These are phyloP conservation scores for Melanotaenia maccullochi DNA, from an alignment of 2,797 vertebrate species.

Conservation along the genomic window DNA sequence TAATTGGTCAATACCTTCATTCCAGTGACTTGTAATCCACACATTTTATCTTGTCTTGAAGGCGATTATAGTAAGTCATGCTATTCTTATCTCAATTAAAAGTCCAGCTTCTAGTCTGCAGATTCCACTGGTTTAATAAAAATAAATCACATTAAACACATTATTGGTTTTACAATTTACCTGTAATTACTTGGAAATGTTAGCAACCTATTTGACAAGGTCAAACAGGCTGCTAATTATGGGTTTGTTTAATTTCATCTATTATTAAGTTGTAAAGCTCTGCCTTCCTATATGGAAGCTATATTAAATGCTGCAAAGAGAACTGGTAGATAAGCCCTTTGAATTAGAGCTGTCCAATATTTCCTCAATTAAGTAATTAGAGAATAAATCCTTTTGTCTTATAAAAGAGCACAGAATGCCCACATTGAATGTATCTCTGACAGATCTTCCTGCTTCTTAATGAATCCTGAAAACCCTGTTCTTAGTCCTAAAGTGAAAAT, in stretches of 20 bases:
- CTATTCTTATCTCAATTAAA: constrained; percentile 6
- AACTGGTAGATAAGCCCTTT: not conserved
- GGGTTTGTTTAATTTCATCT: constrained; percentile 8
- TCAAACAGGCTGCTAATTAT: not conserved
- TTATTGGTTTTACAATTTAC: constrained; percentile 1
- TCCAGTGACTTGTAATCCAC: constrained; percentile 27
- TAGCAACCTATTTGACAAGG: not conserved
- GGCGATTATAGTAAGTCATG: constrained; percentile 8
- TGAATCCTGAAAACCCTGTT: too few relatives aligned
- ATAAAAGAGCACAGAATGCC: too few relatives aligned
- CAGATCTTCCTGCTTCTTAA: too few relatives aligned
- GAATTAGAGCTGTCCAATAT: not conserved
- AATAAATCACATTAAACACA: constrained; percentile 1
- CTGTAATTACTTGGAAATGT: constrained; percentile 1
- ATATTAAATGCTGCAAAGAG: not conserved
- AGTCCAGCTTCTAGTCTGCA: not conserved
- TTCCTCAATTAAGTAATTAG: not conserved
- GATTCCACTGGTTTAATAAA: not conserved
- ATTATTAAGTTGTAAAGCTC: not conserved
- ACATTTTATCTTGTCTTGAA: constrained; percentile 21
- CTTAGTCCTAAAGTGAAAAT: too few relatives aligned
- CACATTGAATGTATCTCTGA: not conserved
- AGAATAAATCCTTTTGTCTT: not conserved
- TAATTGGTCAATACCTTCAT: constrained; percentile 30
- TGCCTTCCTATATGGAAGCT: not conserved